Base-by-base conservation (phyloP, 1,140 invertebrate species). In the Cotesia vestalis region DNA sequence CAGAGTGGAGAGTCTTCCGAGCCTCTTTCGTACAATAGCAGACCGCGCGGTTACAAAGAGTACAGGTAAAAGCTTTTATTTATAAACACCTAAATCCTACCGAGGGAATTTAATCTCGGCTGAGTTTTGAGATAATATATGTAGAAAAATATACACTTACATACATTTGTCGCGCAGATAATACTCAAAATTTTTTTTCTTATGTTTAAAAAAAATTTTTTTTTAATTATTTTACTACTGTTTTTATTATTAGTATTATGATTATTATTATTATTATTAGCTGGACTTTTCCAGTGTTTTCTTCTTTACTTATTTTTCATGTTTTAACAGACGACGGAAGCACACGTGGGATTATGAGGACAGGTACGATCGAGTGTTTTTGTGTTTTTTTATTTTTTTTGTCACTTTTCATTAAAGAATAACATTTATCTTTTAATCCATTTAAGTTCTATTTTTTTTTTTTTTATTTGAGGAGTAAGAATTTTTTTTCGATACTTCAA, bases 21-120 rank as follows among this genome's bases (percentile, higher is more conserved):
- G 86, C 95, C 94, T 75, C 89, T 98, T 73, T 96, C 93, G 82
- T 96, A 96, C 84, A 96, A 96, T 85, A 96, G 94, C 85, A 89
- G 94, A 85, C 95, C 95, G 76, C 89, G 90, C 78, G 88, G 89
- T 76, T 89, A 88, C 81, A 91, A 90, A 80, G 86, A 89, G 75
- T 86, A 86, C 79, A 88, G 83, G 83, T 84, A 84, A 51, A 46
- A 46, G 40, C 40, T 46, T 46, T 8, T 46, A 46, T 46, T 46
- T 46, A 9, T n/a, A 27, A 46, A 60, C 64, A 34, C 17, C 14
- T 35, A 27, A 27, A 27, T 27, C 27, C 27, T 27, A 27, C 27
- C 27, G 27, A 27, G 27, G 27, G 27, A 27, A 27, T 27, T 27
- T 27, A 27, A 27, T 27, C 27, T 27, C 27, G 1, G 27, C 1